phyloP scores from a whole-genome alignment of 2,113 vertebrate species.

The Motacilla tschutschensis region DNA sequence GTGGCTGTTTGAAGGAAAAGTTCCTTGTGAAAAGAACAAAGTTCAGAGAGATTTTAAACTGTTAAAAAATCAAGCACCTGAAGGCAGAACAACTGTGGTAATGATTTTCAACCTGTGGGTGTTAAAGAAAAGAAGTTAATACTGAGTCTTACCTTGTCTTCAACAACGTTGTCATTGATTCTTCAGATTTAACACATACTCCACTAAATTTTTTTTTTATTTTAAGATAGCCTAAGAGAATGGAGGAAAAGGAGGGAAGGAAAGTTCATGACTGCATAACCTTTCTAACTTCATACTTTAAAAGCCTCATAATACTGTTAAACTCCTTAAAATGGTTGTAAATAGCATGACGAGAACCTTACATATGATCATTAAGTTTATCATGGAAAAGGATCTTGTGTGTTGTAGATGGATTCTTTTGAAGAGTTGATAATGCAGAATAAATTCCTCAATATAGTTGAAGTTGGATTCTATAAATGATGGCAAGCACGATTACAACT shows the following conservation, averaged over 20 bases:
- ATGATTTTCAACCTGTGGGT: slow-evolving; percentile 12
- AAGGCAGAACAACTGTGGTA: neutral
- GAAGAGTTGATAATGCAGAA: neutral
- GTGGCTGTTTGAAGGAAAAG: neutral
- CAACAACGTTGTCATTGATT: neutral
- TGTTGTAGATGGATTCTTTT: neutral
- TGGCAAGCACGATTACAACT: neutral
- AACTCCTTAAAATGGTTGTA: neutral
- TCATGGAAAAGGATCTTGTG: neutral
- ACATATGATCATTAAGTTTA: neutral
- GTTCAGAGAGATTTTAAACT: neutral
- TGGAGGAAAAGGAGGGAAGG: neutral
- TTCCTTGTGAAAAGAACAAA: neutral
- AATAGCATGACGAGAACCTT: neutral
- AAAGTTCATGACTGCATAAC: neutral
- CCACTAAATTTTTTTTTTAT: neutral
- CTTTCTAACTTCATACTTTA: neutral
- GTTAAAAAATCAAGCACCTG: neutral
- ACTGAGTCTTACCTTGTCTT: neutral
- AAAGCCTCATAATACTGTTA: neutral
- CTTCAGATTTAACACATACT: neutral
- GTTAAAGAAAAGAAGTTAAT: slow-evolving; percentile 12
- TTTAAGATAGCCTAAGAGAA: neutral
- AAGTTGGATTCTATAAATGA: neutral
- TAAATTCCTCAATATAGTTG: neutral